Evolutionary conservation across 2,797 vertebrate species (phyloP).

Genomic region (Gila robusta): DNA sequence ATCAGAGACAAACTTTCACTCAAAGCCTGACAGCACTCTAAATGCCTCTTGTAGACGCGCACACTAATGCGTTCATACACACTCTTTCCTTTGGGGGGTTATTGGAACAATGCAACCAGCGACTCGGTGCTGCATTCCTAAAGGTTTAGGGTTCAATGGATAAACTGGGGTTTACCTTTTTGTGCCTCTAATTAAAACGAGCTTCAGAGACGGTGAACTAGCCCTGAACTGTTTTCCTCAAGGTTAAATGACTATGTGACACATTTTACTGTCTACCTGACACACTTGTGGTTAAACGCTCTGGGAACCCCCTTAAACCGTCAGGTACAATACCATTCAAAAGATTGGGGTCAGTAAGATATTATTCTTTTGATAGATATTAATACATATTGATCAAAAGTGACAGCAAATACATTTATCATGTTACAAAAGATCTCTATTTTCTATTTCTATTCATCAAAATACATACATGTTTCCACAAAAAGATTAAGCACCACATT

Average conservation of each 20-base stretch:
- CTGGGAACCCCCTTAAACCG: background rate
- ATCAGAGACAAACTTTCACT: background rate
- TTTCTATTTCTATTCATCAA: background rate
- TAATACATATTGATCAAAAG: background rate
- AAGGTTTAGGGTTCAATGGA: constrained; percentile 74
- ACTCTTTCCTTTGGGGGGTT: constrained; percentile 62
- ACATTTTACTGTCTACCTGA: constrained; percentile 6
- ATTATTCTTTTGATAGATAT: background rate
- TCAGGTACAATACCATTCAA: background rate
- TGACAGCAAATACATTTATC: background rate
- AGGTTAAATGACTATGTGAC: background rate
- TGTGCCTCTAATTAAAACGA: constrained; percentile 14
- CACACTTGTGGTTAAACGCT: background rate
- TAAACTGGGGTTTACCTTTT: constrained; percentile 55
- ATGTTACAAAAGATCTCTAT: background rate
- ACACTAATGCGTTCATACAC: constrained; percentile 1
- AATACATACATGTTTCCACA: background rate
- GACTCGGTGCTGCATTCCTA: constrained; percentile 76
- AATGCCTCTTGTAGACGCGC: constrained; percentile 14
- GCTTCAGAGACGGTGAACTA: background rate
- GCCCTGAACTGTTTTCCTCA: background rate
- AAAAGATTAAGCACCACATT: background rate
- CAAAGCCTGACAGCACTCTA: constrained; percentile 11
- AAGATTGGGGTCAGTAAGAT: background rate
- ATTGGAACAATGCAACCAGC: constrained; percentile 76